A percentile compares a stretch with the other conserved stretches of the same genome.
phyloP scores from a whole-genome alignment of 2,797 vertebrate species.

The Acanthornis magna region DNA sequence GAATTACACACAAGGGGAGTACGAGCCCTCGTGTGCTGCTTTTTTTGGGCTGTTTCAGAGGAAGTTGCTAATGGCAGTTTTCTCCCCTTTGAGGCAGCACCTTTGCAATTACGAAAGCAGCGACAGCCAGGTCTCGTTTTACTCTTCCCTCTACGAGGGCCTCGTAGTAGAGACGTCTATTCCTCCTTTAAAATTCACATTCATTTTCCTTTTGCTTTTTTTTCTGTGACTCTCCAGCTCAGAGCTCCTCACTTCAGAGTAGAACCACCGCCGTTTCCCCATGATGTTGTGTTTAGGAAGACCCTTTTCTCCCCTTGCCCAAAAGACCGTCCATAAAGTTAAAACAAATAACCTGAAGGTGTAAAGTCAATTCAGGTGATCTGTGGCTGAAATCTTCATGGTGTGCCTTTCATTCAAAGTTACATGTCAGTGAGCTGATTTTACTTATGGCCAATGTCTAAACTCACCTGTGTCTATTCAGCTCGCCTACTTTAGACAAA shows the following conservation, averaged over 20 bases:
- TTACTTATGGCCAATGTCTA: background rate
- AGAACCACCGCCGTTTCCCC: fast-evolving
- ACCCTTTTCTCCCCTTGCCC: background rate
- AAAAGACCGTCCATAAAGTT: background rate
- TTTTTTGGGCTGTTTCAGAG: background rate
- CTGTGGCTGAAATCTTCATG: background rate
- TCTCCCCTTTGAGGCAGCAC: background rate
- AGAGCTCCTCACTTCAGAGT: background rate
- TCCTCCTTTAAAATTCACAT: background rate
- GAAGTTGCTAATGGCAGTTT: background rate
- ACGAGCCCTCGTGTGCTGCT: background rate
- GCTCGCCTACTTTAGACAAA: background rate
- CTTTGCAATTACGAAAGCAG: background rate
- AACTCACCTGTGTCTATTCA: background rate
- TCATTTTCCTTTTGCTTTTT: background rate
- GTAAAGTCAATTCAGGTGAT: background rate
- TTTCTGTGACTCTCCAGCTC: background rate
- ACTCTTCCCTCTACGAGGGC: background rate
- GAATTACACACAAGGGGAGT: fast-evolving
- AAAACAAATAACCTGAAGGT: background rate
- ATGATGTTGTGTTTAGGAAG: background rate
- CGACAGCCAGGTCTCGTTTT: background rate
- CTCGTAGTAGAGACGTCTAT: background rate
- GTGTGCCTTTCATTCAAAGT: background rate
- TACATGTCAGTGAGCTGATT: background rate